phyloP scores from a whole-genome alignment of 2,113 vertebrate species.

The Excalfactoria chinensis region DNA sequence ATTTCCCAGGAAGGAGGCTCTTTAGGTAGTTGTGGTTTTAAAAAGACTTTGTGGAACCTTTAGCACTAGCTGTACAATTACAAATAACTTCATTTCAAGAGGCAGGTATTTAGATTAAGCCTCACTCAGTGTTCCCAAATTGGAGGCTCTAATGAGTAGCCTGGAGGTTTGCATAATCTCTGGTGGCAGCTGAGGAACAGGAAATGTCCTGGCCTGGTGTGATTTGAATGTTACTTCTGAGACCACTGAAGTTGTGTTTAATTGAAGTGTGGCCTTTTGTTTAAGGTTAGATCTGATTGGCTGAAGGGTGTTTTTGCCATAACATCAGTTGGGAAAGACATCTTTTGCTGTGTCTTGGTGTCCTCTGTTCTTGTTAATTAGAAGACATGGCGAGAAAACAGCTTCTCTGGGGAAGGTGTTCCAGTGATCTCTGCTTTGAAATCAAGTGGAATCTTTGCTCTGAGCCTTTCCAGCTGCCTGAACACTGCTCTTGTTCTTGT shows the following conservation, averaged over 20 bases:
- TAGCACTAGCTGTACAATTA: not conserved
- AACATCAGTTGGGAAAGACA: not conserved
- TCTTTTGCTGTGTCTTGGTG: not conserved
- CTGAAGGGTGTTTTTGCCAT: not conserved
- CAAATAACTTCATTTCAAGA: not conserved
- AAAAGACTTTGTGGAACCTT: not conserved
- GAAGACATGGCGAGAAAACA: not conserved
- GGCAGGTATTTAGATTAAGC: not conserved
- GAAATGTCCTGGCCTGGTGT: not conserved
- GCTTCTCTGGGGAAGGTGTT: not conserved
- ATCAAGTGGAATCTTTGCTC: not conserved
- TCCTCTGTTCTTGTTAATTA: not conserved
- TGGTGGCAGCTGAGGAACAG: not conserved
- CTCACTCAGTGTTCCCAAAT: not conserved
- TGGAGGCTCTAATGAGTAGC: not conserved
- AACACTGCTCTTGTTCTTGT: conserved; percentile 44
- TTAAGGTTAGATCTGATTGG: not conserved
- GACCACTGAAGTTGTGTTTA: not conserved
- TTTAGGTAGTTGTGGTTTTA: not conserved
- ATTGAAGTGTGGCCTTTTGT: not conserved
- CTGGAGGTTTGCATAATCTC: not conserved
- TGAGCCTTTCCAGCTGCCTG: conserved; percentile 7
- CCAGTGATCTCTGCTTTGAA: not conserved
- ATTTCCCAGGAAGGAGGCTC: not conserved
- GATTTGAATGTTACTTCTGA: not conserved